Conservation (phyloP, 1,140 invertebrate genomes). For the Neelides sp. region DNA sequence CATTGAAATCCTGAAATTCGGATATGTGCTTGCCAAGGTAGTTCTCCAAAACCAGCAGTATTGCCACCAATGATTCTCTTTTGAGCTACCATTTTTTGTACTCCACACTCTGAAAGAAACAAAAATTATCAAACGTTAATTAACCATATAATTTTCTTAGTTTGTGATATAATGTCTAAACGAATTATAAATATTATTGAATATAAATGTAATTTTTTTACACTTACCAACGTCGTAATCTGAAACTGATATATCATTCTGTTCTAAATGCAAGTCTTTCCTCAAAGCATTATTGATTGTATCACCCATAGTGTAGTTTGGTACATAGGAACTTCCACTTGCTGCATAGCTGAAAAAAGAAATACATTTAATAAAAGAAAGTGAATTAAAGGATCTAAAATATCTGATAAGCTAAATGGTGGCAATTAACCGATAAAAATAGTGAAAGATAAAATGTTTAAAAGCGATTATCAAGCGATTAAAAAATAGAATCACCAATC, state of each 20-base stretch:
- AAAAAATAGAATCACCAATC: too few relatives aligned
- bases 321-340: not conserved
- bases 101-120: constrained; percentile 45
- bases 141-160: not conserved
- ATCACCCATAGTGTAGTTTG: constrained; percentile 13
- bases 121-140: constrained; percentile 30
- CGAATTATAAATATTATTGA: not conserved
- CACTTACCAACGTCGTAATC: constrained; percentile 30
- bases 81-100: constrained; percentile 46
- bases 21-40: constrained; percentile 74
- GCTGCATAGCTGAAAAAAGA: not conserved
- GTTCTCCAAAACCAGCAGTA: constrained; percentile 57
- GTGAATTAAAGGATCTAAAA: not conserved
- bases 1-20: constrained; percentile 68
- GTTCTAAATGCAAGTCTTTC: constrained; percentile 24
- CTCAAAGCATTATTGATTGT: constrained; percentile 23
- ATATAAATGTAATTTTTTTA: not conserved
- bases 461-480: too few relatives aligned
- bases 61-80: constrained; percentile 64
- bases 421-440: too few relatives aligned
- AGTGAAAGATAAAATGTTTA: too few relatives aligned
- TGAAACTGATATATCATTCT: constrained; percentile 28
- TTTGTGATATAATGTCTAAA: not conserved
- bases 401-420: not conserved
- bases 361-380: not conserved